Evolutionary conservation across 1,140 invertebrate genomes (phyloP).

Genomic region (Berghia stephanieae): DNA sequence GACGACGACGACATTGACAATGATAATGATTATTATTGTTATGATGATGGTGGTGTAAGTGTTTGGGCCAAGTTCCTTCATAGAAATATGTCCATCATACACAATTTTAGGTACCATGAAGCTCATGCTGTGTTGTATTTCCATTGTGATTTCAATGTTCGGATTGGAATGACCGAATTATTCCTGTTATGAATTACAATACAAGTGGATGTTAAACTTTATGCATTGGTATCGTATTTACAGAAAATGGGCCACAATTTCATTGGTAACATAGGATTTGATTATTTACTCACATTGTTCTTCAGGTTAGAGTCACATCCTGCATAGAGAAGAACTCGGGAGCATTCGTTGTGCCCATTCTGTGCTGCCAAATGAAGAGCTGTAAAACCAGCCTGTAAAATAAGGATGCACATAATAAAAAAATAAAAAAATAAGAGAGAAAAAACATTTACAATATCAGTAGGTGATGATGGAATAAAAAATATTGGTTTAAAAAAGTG

Average conservation of each 20-base stretch:
- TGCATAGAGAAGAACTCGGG: slow-evolving; percentile 84
- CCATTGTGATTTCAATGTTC: too few species aligned
- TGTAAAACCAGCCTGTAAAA: slow-evolving; percentile 82
- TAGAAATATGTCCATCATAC: too few species aligned
- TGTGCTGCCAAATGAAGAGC: slow-evolving; percentile 87
- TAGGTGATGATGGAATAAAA: not conserved
- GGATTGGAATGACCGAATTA: too few species aligned
- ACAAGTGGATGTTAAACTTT: too few species aligned
- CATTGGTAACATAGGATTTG: too few species aligned
- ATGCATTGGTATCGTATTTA: too few species aligned
- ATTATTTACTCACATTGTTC: slow-evolving; percentile 80
- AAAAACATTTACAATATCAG: not conserved
- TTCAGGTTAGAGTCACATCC: slow-evolving; percentile 88
- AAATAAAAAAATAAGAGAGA: not conserved
- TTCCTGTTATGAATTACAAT: too few species aligned
- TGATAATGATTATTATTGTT: not conserved
- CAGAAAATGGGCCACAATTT: too few species aligned
- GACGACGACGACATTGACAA: not conserved
- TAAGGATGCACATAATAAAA: not conserved
- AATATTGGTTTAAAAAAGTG: not conserved
- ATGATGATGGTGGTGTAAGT: not conserved
- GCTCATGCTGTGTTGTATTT: too few species aligned
- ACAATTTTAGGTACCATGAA: too few species aligned
- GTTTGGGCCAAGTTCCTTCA: too few species aligned
- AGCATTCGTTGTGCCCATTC: slow-evolving; percentile 96